Percentiles rank a stretch among this genome's conserved stretches.
These are phyloP conservation scores for Deroptyus accipitrinus DNA, from an alignment of 2,113 vertebrate genomes.

Conservation along the genomic window DNA sequence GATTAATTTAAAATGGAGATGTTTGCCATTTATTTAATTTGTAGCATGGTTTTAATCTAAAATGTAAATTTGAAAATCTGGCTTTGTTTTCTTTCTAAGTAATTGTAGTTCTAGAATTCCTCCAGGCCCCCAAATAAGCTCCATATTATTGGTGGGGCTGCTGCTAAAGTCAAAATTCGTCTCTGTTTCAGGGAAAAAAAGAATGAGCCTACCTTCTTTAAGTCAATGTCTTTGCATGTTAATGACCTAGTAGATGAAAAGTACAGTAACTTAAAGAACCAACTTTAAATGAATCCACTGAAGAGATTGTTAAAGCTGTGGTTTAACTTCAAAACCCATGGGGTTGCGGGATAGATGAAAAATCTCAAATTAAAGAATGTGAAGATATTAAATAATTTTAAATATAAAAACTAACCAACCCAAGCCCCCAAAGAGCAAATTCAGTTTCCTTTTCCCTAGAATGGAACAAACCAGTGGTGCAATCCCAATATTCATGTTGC, in stretches of 20 bases:
- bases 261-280: neutral
- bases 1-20: neutral
- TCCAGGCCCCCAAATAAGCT: neutral
- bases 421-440: neutral
- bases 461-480: neutral
- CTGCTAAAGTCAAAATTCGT: neutral
- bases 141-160: neutral
- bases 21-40: neutral
- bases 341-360: neutral
- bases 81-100: neutral
- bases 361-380: neutral
- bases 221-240: neutral
- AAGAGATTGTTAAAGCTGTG: neutral
- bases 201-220: neutral
- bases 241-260: neutral
- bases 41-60: neutral
- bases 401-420: neutral
- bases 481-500: neutral
- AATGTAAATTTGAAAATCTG: neutral
- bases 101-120: neutral
- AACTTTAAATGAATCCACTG: neutral
- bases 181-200: neutral
- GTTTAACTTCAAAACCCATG: neutral
- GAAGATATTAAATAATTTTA: neutral
- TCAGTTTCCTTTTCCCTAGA: neutral